Base-by-base conservation (phyloP, 2,113 vertebrate genomes). In the Mus spicilegus region DNA sequence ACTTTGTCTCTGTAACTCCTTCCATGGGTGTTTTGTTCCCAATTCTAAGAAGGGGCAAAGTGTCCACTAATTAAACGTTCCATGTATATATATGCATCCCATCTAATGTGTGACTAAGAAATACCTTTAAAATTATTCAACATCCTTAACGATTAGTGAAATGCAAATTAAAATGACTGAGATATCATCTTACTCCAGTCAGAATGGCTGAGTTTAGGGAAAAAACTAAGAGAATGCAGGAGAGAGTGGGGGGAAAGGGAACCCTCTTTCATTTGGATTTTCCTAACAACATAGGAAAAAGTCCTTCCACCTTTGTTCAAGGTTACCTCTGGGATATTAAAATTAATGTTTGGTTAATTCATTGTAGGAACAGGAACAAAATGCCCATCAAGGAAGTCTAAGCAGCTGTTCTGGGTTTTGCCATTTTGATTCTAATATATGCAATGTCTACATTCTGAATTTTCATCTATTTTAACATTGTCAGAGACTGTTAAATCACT, bases 391-490 rank as follows among this genome's bases (percentile, higher is more conserved):
- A 81, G 28, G 80, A 87, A 91, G 56, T 91, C 72, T 22, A 94
- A 69, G 22, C 63, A 67, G 42, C 54, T 93, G 56, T 63, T 92
- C 89, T 95, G 75, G 94, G 19, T 39, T 22, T 42, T 22, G 20
- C 54, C 54, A 33, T 87, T 91, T 94, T 54, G 39, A 14, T 94
- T 94, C 61, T 9, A 56, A 1, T 77, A 36, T 6, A 56, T 93
- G 11, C 78, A 16, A 58, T 82, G 63, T 84, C 84, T 39, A 95
- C 91, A 91, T 12, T 72, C 75, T 56, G 19, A 58, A 3, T 94
- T 92, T 84, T 80, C 82, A 33, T 81, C 73, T 80, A 39, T 89
- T 93, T 19, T 81, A 89, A 14, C n/a, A 65, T 46, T 88, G n/a
- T 51, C 61, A 77, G 89, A 75, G n/a, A 7, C 16, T 76, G 4